Percentiles rank a stretch among this genome's conserved stretches.
Evolutionary conservation across 2,888 invertebrate genomes (phyloP).

Genomic region (Hemithea aestivaria): DNA sequence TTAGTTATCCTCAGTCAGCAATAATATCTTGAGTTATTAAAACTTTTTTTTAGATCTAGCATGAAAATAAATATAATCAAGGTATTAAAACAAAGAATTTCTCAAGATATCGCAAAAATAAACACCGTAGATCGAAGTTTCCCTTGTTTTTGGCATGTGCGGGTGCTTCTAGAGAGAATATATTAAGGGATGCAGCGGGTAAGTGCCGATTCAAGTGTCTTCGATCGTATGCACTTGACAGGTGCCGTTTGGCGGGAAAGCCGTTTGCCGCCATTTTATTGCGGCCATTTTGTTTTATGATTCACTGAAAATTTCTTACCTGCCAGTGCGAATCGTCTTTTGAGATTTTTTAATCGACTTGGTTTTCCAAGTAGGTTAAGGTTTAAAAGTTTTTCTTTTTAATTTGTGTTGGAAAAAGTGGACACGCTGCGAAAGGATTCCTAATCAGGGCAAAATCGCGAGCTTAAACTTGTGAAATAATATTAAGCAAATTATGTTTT

Average conservation of each 20-base stretch:
- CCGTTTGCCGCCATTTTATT: slow-evolving; percentile 28
- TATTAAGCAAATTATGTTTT: no score
- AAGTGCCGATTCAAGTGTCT: slow-evolving; percentile 27
- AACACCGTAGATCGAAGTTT: neutral
- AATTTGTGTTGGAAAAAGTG: no score
- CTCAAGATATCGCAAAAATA: neutral
- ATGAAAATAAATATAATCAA: no score
- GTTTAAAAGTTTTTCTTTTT: no score
- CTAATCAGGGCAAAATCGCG: no score
- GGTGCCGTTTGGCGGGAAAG: slow-evolving; percentile 29
- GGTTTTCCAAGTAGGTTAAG: no score
- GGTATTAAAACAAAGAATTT: neutral
- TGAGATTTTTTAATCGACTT: neutral
- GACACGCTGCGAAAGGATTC: no score
- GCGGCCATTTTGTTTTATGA: slow-evolving; percentile 28
- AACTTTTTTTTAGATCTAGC: no score
- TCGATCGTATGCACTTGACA: slow-evolving; percentile 29
- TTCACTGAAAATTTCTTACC: slow-evolving; percentile 3
- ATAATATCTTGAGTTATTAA: no score
- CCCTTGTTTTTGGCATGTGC: slow-evolving; percentile 27
- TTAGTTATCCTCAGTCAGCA: no score
- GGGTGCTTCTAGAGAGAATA: slow-evolving; percentile 20
- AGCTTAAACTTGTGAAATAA: no score
- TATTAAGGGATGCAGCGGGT: slow-evolving; percentile 28
- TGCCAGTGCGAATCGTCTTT: slow-evolving; percentile 2